Base-by-base conservation (phyloP, 2,113 vertebrate genomes). In the Amia ocellicauda region DNA sequence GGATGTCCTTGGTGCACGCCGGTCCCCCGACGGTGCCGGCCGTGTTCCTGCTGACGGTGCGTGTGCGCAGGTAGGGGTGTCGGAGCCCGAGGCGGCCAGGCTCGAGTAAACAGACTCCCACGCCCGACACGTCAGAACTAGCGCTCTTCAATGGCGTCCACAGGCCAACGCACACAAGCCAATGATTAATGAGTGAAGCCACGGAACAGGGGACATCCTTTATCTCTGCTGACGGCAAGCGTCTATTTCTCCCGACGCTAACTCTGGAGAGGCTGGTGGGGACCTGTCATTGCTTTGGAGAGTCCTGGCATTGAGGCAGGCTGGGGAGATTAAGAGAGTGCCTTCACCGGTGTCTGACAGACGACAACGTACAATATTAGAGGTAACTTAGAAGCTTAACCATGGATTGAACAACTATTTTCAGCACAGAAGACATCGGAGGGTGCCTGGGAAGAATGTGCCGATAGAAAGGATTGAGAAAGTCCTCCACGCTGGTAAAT, bases 141-240 rank as follows among this genome's bases (percentile, higher is more conserved):
- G 31, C 11, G n/a, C 45, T 17, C 45, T 17, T 17, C 45, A n/a
- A 16, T 47, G 45, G 45, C n/a, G 45, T 17, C n/a, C 16, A 47
- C 45, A 47, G 31, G 1, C 45, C 5, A 4, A 17, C 16, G n/a
- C 45, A 47, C 16, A 17, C 2, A 47, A 16, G 14, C 16, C 45
- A n/a, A 47, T n/a, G 45, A 47, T 47, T 47, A 47, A 47, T 47
- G 45, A 47, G 16, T 47, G 16, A 47, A 19, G 45, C 45, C 45
- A 16, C 45, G n/a, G 14, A 47, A 47, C 45, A n/a, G 45, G 45
- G n/a, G 45, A 47, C 45, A 47, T 47, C 31, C 31, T 47, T 47
- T 47, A 47, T 47, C 45, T 16, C 16, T 17, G 45, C 45, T 47
- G 45, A 47, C n/a, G 13, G 45, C n/a, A 47, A 13, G 45, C 45